Evolutionary conservation across 2,113 vertebrate species (phyloP).

Genomic region (Bubalus kerabau): DNA sequence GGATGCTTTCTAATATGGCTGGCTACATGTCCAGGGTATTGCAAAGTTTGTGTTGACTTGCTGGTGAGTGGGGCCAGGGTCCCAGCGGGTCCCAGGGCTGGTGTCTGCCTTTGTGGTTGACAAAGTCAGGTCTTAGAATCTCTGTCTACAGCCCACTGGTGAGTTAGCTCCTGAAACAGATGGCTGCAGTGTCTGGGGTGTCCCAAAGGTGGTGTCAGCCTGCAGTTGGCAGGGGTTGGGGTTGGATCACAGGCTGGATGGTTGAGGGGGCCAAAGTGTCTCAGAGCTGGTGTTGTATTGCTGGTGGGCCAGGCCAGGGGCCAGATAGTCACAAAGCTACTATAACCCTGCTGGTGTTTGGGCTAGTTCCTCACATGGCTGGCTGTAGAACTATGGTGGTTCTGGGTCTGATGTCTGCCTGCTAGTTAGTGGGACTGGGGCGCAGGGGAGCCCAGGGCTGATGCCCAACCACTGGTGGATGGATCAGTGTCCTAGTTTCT

Average conservation of each 20-base stretch:
- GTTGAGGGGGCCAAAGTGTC: not conserved
- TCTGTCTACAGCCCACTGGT: not conserved
- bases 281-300: not conserved
- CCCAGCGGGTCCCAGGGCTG: not conserved
- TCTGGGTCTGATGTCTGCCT: not conserved
- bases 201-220: not conserved
- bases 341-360: not conserved
- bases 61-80: not conserved
- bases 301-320: not conserved
- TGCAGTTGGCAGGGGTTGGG: fast-evolving
- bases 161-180: not conserved
- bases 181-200: not conserved
- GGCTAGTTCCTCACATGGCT: not conserved
- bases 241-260: not conserved
- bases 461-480: not conserved
- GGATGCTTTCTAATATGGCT: not conserved
- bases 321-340: not conserved
- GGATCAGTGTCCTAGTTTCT: not conserved
- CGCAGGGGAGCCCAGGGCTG: not conserved
- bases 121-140: not conserved
- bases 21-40: not conserved
- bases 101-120: not conserved
- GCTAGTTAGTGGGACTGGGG: not conserved
- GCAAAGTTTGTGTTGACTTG: not conserved
- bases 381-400: not conserved